These are phyloP conservation scores for Epicampocera succincta DNA, from an alignment of 2,888 invertebrate genomes.

Conservation along the genomic window DNA sequence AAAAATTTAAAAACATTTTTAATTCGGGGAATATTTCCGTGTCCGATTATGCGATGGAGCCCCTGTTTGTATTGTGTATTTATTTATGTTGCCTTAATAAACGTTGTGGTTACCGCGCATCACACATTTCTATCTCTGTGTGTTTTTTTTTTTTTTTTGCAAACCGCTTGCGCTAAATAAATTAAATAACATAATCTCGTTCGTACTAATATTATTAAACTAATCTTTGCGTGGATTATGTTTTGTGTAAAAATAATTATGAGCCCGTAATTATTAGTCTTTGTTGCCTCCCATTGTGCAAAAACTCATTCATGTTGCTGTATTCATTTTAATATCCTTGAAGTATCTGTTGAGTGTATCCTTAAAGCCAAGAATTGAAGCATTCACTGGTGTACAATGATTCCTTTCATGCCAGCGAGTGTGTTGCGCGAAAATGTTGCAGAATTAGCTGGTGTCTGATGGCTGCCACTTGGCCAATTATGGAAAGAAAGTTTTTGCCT, in stretches of 20 bases:
- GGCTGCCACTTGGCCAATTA: constrained; percentile 21
- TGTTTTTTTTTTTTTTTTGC: too few species aligned
- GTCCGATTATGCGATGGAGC: too few species aligned
- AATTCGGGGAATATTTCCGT: too few species aligned
- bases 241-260: background rate
- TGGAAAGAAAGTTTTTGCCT: constrained; percentile 25
- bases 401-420: background rate
- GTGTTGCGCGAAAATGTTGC: background rate
- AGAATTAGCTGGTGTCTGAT: constrained; percentile 10
- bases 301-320: background rate
- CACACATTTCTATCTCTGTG: too few species aligned
- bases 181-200: too few species aligned
- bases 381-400: constrained; percentile 16
- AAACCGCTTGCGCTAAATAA: too few species aligned
- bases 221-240: too few species aligned
- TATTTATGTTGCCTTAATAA: too few species aligned
- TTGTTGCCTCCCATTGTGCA: constrained; percentile 21
- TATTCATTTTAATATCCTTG: background rate
- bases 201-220: too few species aligned
- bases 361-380: background rate
- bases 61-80: too few species aligned
- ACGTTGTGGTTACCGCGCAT: too few species aligned
- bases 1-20: too few species aligned
- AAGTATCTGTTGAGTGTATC: constrained; percentile 13
- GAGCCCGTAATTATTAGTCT: background rate